Conservation (phyloP, 2,888 invertebrate species). For the Neria commutata region DNA sequence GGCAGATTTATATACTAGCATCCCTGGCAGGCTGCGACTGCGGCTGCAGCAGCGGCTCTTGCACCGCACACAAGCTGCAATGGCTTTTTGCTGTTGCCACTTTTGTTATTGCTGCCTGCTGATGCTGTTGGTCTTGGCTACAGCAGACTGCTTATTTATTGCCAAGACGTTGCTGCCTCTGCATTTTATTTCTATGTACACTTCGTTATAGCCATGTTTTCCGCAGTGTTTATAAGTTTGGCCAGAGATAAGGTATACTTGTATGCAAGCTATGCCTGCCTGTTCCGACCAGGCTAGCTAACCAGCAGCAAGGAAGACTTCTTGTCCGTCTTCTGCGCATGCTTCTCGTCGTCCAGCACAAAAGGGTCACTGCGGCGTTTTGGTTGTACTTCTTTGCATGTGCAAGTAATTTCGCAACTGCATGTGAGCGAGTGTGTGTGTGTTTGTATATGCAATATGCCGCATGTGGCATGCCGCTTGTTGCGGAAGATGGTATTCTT, state of each 20-base stretch:
- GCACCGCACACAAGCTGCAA: not conserved
- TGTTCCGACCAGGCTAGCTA: too few relatives aligned
- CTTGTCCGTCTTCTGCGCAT: too few relatives aligned
- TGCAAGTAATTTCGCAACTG: too few relatives aligned
- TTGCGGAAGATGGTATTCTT: too few relatives aligned
- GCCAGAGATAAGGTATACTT: not conserved
- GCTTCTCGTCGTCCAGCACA: not conserved
- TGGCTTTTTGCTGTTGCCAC: not conserved
- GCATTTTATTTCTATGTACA: too few relatives aligned
- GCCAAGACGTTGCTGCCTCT: not conserved
- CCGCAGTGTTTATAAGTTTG: not conserved
- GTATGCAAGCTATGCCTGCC: too few relatives aligned
- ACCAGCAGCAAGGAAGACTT: too few relatives aligned
- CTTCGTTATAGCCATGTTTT: not conserved
- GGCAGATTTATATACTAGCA: slow-evolving; percentile 22
- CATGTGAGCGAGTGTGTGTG: not conserved
- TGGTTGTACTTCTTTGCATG: too few relatives aligned
- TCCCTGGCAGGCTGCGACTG: not conserved
- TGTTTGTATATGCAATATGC: not conserved
- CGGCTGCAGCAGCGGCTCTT: not conserved
- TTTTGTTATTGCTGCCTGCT: too few relatives aligned
- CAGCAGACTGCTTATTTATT: slow-evolving; percentile 2
- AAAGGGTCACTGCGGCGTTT: not conserved
- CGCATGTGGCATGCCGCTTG: not conserved
- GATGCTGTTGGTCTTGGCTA: too few relatives aligned